Evolutionary conservation across 2,888 invertebrate genomes (phyloP).

Genomic region (Galeopsomyia nigrocyanea): DNA sequence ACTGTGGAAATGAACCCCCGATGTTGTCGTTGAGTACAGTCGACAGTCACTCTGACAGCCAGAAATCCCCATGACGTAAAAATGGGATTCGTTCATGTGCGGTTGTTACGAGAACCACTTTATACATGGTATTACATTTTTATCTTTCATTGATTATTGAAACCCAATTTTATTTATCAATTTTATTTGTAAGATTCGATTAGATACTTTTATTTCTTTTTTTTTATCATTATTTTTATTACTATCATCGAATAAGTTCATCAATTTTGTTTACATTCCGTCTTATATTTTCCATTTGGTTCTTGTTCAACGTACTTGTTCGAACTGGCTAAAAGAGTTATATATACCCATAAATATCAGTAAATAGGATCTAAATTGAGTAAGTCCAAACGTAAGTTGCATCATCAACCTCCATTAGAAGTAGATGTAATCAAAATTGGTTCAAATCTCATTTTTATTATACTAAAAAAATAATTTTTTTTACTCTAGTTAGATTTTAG

Average conservation of each 20-base stretch:
- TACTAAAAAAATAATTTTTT: slow-evolving; percentile 26
- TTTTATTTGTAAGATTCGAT: too few species aligned
- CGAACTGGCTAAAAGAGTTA: slow-evolving; percentile 39
- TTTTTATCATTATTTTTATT: too few species aligned
- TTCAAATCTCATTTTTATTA: slow-evolving; percentile 30
- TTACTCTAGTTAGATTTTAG: slow-evolving; percentile 41
- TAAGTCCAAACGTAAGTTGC: slow-evolving; percentile 44
- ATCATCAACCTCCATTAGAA: slow-evolving; percentile 40
- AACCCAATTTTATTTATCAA: neutral
- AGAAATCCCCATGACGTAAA: slow-evolving; percentile 40
- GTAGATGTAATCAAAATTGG: slow-evolving; percentile 39
- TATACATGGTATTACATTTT: neutral
- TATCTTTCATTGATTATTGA: neutral
- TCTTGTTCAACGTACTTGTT: slow-evolving; percentile 30
- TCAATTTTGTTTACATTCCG: slow-evolving; percentile 9
- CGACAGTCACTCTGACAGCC: slow-evolving; percentile 36
- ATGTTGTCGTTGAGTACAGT: slow-evolving; percentile 19
- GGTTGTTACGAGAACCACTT: slow-evolving; percentile 21
- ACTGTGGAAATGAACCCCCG: slow-evolving; percentile 22
- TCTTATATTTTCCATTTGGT: slow-evolving; percentile 22
- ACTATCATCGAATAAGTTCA: neutral
- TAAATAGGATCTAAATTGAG: slow-evolving; percentile 35
- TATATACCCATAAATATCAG: slow-evolving; percentile 12
- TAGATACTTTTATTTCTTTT: too few species aligned
- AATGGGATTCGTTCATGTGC: slow-evolving; percentile 38